phyloP scores from a whole-genome alignment of 2,113 vertebrate species.

The human (Homo sapiens) region GRCh38 chr5:87005501-87006000 shows the following conservation, averaged over 20 bases:
- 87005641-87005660: neutral
- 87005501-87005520: neutral
- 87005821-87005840: slow-evolving; percentile 18
- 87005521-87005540: neutral
- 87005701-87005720: neutral
- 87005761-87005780: slow-evolving; percentile 20
- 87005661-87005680: neutral
- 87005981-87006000: slow-evolving; percentile 4
- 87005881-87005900: neutral
- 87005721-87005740: neutral
- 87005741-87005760: neutral
- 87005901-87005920: neutral
- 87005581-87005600: neutral
- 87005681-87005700: neutral
- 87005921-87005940: slow-evolving; percentile 29
- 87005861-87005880: neutral
- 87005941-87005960: neutral
- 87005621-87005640: neutral
- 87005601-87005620: slow-evolving; percentile 28
- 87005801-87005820: neutral
- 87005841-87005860: neutral
- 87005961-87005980: neutral
- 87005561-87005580: neutral
- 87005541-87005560: neutral
- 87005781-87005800: neutral